Conservation (phyloP, 2,797 vertebrate genomes). For the Malacoctenus gilli region DNA sequence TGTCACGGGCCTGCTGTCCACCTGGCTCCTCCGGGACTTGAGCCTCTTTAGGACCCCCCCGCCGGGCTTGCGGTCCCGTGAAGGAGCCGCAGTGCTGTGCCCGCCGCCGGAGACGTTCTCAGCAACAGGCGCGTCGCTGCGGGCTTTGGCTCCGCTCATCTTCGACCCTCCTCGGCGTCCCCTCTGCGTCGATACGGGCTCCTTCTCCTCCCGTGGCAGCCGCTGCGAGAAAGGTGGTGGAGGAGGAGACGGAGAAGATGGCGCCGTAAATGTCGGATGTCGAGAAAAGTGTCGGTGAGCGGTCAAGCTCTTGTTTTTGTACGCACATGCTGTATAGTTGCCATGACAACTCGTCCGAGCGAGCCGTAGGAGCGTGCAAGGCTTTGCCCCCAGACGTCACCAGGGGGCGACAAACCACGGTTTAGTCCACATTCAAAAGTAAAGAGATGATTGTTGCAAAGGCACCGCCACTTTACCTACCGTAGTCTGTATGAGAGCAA, state of each 20-base stretch:
- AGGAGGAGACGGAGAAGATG: slow-evolving; percentile 72
- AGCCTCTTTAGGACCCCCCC: slow-evolving; percentile 85
- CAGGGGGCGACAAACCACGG: slow-evolving; percentile 41
- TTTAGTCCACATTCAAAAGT: no score
- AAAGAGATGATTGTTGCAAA: background rate
- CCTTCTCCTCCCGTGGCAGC: background rate
- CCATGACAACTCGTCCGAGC: slow-evolving; percentile 68
- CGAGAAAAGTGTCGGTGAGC: slow-evolving; percentile 65
- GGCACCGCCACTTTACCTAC: no score
- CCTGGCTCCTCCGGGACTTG: slow-evolving; percentile 79
- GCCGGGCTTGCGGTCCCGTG: slow-evolving; percentile 80
- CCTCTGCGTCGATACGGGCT: background rate
- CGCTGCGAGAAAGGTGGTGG: slow-evolving; percentile 58
- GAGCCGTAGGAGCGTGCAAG: slow-evolving; percentile 12
- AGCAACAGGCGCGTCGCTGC: slow-evolving; percentile 79
- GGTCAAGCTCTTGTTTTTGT: slow-evolving; percentile 73
- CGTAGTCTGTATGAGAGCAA: no score
- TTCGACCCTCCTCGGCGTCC: slow-evolving; percentile 8
- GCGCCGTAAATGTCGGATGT: slow-evolving; percentile 78
- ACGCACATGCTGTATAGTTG: slow-evolving; percentile 71
- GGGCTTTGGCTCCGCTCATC: slow-evolving; percentile 82
- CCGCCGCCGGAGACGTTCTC: slow-evolving; percentile 64
- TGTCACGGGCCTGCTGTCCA: slow-evolving; percentile 77
- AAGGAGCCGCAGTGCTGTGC: slow-evolving; percentile 54
- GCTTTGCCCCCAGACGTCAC: slow-evolving; percentile 3